phyloP scores from a whole-genome alignment of 2,888 invertebrate species.

The Heteromurus nitidus region DNA sequence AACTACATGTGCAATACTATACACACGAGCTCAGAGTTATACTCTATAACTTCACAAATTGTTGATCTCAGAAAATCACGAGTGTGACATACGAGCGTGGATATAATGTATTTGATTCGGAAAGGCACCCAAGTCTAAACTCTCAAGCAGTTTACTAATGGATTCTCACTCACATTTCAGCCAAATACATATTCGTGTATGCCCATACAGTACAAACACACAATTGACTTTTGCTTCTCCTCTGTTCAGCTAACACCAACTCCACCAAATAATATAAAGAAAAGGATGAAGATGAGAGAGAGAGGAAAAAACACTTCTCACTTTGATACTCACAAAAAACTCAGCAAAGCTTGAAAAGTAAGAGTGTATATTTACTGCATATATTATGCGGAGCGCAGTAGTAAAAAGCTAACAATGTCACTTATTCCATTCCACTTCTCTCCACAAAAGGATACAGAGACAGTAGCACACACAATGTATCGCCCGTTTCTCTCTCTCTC shows the following conservation, averaged over 20 bases:
- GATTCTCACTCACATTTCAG: conserved; percentile 21
- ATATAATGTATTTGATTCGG: conserved; percentile 31
- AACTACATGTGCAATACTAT: conserved; percentile 1
- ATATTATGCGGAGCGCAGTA: not conserved
- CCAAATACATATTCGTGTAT: no score
- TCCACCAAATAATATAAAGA: conserved; percentile 42
- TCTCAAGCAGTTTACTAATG: conserved; percentile 56
- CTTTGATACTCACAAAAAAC: conserved; percentile 38
- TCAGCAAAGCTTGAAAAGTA: no score
- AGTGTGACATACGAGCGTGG: conserved; percentile 56
- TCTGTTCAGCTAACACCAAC: no score
- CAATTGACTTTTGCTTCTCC: conserved; percentile 49
- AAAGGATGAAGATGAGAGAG: conserved; percentile 22
- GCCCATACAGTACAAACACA: conserved; percentile 42
- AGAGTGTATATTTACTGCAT: not conserved
- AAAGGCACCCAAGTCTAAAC: conserved; percentile 60
- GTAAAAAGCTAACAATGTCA: conserved; percentile 33
- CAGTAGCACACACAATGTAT: conserved; percentile 22
- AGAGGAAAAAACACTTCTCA: conserved; percentile 40
- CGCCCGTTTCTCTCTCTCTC: conserved; percentile 25
- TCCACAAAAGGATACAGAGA: conserved; percentile 15
- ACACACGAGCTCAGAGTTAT: no score
- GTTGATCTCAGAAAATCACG: conserved; percentile 60
- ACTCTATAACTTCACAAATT: no score
- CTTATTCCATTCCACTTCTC: not conserved